Percentiles rank a stretch among this genome's conserved stretches.
Evolutionary conservation across 1,140 invertebrate genomes (phyloP).

Genomic region (Trypoxylus dichotomus): DNA sequence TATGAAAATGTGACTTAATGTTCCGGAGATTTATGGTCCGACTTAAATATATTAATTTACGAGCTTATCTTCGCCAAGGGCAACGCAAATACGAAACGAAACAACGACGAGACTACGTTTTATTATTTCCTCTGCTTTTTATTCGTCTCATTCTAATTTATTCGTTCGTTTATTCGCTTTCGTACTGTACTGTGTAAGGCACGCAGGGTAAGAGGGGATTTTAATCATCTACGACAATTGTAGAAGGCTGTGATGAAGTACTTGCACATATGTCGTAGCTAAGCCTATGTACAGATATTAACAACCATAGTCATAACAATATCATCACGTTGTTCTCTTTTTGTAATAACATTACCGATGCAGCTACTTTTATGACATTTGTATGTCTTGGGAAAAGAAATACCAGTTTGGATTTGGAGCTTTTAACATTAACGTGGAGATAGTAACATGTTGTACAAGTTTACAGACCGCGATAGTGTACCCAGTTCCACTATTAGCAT

Average conservation of each 20-base stretch:
- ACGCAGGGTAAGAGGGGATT: not conserved
- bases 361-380: no score
- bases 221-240: conserved; percentile 8
- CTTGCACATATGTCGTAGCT: no score
- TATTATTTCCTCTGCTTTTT: conserved; percentile 38
- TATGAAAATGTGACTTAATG: conserved; percentile 52
- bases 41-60: conserved; percentile 52
- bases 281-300: no score
- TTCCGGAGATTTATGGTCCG: conserved; percentile 47
- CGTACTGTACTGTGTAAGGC: not conserved
- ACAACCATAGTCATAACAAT: no score
- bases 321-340: no score
- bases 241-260: not conserved
- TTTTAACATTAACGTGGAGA: no score
- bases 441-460: no score
- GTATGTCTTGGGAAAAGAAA: no score
- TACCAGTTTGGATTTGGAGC: no score
- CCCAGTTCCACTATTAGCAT: no score
- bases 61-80: conserved; percentile 46
- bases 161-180: conserved; percentile 12
- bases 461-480: no score
- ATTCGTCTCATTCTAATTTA: conserved; percentile 29
- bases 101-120: conserved; percentile 33
- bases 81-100: conserved; percentile 41
- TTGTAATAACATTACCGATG: no score